Evolutionary conservation across 2,888 invertebrate genomes (phyloP), one percentile per base, ranked within the genome.

Genomic region (Agrochola circellaris): DNA sequence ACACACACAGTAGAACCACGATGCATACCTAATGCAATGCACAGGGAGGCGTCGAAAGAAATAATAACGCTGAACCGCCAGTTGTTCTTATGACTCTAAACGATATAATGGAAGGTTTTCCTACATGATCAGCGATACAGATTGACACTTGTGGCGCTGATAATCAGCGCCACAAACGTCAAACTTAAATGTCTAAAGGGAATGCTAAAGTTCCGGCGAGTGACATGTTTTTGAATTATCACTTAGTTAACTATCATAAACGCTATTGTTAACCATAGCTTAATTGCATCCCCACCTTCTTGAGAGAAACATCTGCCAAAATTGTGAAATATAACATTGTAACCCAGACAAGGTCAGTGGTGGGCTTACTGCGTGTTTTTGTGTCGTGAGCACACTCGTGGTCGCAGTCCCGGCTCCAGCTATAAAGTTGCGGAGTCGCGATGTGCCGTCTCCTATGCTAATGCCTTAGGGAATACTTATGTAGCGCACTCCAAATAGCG

Each of bases 381-480:
- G 17, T 48, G 30, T 42, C 1, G 45, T 51, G 30, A 20, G 38
- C 23, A 11, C 48, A 58, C n/a, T 51, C 23, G 56, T 42, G 23
- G 17, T 17, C 17, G 7, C n/a, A n/a, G 26, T 4, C 34, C 38
- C 38, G 45, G 67, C 58, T 20, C 26, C 51, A 56, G 68, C 56
- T 69, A 38, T 70, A 72, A 58, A 69, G 69, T 20, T 0, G 65
- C 68, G 58, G 78, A 54, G 62, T 60, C 61, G 71, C 80, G 48
- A 42, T 56, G 72, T 58, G 77, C 79, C 88, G 84, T 78, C 75
- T 80, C 65, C 62, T 88, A 88, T 87, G 88, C 78, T 84, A 87
- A 88, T 86, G 61, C 86, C 54, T 60, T 17, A 34, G 73, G 82
- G 74, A 84, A 76, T 76, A 73, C 85, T 75, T 73, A 54, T 58